These are phyloP conservation scores for Mactra quadrangularis DNA, from an alignment of 1,140 invertebrate genomes.

Conservation along the genomic window DNA sequence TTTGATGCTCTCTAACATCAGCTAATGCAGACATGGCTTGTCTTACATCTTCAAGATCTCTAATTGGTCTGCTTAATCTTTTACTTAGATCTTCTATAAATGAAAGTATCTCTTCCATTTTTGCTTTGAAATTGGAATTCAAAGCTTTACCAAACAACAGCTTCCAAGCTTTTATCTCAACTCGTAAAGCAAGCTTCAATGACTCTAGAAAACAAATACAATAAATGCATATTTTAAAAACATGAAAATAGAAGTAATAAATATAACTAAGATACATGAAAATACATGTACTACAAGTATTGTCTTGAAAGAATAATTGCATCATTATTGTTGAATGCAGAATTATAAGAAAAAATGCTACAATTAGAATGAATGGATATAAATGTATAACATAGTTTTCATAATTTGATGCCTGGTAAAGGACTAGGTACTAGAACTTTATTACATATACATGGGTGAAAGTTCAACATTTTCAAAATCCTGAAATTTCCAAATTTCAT, in stretches of 20 bases:
- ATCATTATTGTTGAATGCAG: too few species aligned
- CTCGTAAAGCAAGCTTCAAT: conserved; percentile 92
- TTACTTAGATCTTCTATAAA: conserved; percentile 86
- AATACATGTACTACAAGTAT: neutral
- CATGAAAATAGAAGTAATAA: too few species aligned
- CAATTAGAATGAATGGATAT: too few species aligned
- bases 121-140: conserved; percentile 94
- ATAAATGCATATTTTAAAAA: neutral
- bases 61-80: conserved; percentile 92
- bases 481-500: too few species aligned
- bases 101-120: conserved; percentile 89
- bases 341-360: too few species aligned
- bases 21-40: conserved; percentile 95
- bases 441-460: too few species aligned
- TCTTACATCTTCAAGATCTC: conserved; percentile 95
- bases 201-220: conserved; percentile 86
- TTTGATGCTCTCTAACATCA: conserved; percentile 96
- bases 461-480: too few species aligned
- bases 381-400: too few species aligned
- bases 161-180: conserved; percentile 93
- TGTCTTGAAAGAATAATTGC: too few species aligned
- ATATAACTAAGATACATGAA: neutral
- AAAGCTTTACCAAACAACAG: conserved; percentile 94
- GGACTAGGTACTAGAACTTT: too few species aligned
- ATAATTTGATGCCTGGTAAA: too few species aligned